These are phyloP conservation scores for Phataginus tetradactyla DNA, from an alignment of 2,797 vertebrate species.

Conservation along the genomic window DNA sequence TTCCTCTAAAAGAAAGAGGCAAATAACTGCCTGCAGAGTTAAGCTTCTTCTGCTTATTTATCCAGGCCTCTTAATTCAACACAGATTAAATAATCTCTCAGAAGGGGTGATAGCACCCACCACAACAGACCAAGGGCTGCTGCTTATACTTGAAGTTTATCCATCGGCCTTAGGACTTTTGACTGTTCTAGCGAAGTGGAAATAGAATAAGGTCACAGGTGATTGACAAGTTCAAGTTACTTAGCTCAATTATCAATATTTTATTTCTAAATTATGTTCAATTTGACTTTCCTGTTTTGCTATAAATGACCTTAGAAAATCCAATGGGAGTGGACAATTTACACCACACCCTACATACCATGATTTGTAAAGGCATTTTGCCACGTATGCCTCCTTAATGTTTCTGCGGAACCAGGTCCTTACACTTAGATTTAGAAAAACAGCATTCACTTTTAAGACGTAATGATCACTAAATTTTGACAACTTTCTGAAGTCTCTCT, in stretches of 20 bases:
- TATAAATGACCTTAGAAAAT: conserved; percentile 75
- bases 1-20: neutral
- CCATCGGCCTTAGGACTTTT: conserved; percentile 42
- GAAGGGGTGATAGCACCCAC: neutral
- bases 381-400: conserved; percentile 76
- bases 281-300: conserved; percentile 80
- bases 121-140: neutral
- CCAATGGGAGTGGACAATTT: conserved; percentile 80
- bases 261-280: conserved; percentile 85
- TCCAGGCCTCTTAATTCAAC: neutral
- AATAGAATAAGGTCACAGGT: conserved; percentile 82
- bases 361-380: conserved; percentile 81
- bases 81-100: neutral
- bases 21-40: neutral
- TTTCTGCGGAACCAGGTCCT: conserved; percentile 74
- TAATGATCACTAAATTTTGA: conserved; percentile 71
- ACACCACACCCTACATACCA: conserved; percentile 68
- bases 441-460: conserved; percentile 68
- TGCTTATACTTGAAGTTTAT: neutral
- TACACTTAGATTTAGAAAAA: conserved; percentile 74
- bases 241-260: conserved; percentile 86
- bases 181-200: conserved; percentile 74
- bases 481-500: conserved; percentile 72
- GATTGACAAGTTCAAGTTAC: conserved; percentile 84
- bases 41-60: neutral